These are phyloP conservation scores for Steinernema carpocapsae DNA, from an alignment of 2,888 invertebrate genomes.

Conservation along the genomic window DNA sequence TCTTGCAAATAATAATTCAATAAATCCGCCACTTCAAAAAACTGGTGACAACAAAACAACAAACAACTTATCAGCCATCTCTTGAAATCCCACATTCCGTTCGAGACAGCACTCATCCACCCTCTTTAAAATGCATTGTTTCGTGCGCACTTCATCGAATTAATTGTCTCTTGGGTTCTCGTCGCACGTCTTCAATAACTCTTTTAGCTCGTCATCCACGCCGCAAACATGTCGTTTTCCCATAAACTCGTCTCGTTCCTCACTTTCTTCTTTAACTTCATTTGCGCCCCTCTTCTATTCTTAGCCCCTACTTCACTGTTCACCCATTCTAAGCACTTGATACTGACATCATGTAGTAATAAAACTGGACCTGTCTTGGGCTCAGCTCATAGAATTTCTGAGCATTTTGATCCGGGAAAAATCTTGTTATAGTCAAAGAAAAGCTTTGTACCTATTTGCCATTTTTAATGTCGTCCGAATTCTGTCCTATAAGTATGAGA, in stretches of 20 bases:
- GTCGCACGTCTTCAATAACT: constrained; percentile 1
- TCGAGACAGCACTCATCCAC: neutral
- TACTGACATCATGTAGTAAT: neutral
- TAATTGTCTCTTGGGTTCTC: constrained; percentile 29
- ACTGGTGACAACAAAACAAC: too few relatives aligned
- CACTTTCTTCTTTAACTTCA: constrained; percentile 17
- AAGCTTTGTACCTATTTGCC: constrained; percentile 22
- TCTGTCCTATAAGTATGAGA: constrained; percentile 14
- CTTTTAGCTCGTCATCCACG: constrained; percentile 1
- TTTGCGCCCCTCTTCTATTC: constrained; percentile 24
- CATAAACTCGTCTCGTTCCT: constrained; percentile 23
- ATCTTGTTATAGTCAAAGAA: constrained; percentile 18
- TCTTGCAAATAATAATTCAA: too few relatives aligned
- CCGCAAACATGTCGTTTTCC: constrained; percentile 18
- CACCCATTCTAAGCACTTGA: constrained; percentile 26
- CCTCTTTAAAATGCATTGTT: constrained; percentile 31
- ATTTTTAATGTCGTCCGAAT: constrained; percentile 17
- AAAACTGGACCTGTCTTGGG: neutral
- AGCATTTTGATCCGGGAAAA: neutral
- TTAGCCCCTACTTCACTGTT: constrained; percentile 13
- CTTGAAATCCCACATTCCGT: too few relatives aligned
- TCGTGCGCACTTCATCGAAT: constrained; percentile 32
- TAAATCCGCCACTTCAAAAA: too few relatives aligned
- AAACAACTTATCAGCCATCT: too few relatives aligned
- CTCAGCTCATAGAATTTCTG: neutral